These are phyloP conservation scores for Artibeus jamaicensis DNA, from an alignment of 2,797 vertebrate genomes.

Conservation along the genomic window DNA sequence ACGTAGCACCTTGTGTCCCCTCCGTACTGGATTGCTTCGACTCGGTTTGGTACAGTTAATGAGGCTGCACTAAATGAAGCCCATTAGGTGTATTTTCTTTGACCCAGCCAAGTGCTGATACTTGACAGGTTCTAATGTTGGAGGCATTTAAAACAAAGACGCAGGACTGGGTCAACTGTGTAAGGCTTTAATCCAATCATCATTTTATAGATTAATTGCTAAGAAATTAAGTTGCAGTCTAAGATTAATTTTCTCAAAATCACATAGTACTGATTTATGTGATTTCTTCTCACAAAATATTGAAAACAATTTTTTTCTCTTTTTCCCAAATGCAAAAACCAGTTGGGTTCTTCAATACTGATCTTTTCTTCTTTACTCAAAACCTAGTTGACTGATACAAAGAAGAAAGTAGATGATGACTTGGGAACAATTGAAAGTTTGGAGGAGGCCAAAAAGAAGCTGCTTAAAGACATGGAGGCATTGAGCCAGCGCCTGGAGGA, in stretches of 20 bases:
- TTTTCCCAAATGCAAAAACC: background rate
- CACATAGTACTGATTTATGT: background rate
- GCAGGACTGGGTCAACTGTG: background rate
- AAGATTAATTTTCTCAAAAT: background rate
- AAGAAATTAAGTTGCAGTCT: background rate
- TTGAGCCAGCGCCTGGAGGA: constrained; percentile 92
- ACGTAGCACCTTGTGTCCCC: fast-evolving
- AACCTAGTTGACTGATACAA: constrained; percentile 90
- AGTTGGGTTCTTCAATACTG: background rate
- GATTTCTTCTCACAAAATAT: background rate
- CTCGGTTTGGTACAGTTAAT: background rate
- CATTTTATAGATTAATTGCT: background rate
- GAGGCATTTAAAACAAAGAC: background rate
- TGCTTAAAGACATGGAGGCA: constrained; percentile 93
- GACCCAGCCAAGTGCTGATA: background rate
- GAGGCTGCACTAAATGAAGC: constrained; percentile 34
- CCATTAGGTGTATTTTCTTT: background rate
- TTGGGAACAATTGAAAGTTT: constrained; percentile 92
- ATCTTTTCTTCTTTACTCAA: background rate
- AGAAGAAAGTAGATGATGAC: constrained; percentile 97
- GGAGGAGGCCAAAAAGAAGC: constrained; percentile 94
- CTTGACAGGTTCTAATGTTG: background rate
- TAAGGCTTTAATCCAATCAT: background rate
- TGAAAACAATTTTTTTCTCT: background rate
- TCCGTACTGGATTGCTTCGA: fast-evolving